Percentiles rank a stretch among this genome's conserved stretches.
These are phyloP conservation scores for Erpobdella octoculata DNA, from an alignment of 2,888 invertebrate genomes.

Conservation along the genomic window DNA sequence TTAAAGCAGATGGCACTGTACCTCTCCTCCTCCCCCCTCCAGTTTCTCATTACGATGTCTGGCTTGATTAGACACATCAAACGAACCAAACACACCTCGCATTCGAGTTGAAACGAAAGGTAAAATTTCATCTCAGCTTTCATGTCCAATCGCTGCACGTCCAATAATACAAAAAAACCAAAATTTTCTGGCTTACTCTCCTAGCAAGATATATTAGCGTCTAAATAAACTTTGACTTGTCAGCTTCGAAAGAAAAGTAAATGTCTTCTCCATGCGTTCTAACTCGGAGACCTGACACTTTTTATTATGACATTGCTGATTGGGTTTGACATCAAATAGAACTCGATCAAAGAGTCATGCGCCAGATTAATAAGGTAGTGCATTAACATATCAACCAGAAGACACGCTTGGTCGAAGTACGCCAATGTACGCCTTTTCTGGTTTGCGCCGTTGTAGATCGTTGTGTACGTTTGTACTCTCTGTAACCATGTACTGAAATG, in stretches of 20 bases:
- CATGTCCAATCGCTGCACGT: constrained; percentile 5
- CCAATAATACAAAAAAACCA: constrained; percentile 3
- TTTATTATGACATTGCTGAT: too few relatives aligned
- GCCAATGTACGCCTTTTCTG: constrained; percentile 1
- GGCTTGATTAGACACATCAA: constrained; percentile 13
- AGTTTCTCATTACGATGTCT: constrained; percentile 12
- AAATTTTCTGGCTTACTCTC: too few relatives aligned
- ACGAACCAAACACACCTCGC: constrained; percentile 7
- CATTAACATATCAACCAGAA: constrained; percentile 4
- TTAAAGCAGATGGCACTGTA: not conserved
- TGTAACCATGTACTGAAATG: too few relatives aligned
- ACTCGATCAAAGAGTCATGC: not conserved
- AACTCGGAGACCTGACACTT: too few relatives aligned
- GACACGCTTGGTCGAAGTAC: not conserved
- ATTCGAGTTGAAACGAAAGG: constrained; percentile 9
- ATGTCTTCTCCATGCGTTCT: too few relatives aligned
- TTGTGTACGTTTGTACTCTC: too few relatives aligned
- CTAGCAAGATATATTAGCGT: too few relatives aligned
- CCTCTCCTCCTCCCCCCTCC: not conserved
- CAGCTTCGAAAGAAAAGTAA: too few relatives aligned
- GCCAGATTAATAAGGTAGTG: not conserved
- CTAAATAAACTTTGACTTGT: too few relatives aligned
- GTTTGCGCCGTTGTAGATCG: too few relatives aligned
- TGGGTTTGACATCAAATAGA: not conserved
- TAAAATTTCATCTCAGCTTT: constrained; percentile 10